Conservation (phyloP, 1,140 invertebrate species). For the Zaprionus tsacasi region DNA sequence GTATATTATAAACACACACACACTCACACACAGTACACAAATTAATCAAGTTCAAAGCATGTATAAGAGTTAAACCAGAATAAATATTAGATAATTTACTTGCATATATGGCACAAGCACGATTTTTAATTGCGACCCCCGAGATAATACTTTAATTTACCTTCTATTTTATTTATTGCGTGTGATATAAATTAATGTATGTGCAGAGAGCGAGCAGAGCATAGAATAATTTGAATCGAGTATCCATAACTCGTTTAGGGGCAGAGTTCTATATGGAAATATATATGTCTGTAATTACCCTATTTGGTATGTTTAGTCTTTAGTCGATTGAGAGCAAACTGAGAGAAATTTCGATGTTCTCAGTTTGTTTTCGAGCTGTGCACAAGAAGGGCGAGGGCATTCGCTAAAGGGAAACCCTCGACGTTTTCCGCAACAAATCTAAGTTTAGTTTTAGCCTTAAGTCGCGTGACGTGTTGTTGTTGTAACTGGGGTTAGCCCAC, state of each 20-base stretch:
- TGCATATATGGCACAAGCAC: constrained; percentile 21
- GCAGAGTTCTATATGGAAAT: constrained; percentile 40
- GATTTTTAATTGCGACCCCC: constrained; percentile 24
- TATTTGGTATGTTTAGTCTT: constrained; percentile 36
- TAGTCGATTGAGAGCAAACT: constrained; percentile 67
- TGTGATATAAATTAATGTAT: constrained; percentile 81
- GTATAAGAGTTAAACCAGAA: constrained; percentile 1
- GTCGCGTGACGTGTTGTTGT: constrained; percentile 22
- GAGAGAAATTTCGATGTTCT: constrained; percentile 27
- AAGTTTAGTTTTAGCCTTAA: constrained; percentile 15
- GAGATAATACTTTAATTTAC: constrained; percentile 33
- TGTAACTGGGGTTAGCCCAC: not conserved
- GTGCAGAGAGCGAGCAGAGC: constrained; percentile 25
- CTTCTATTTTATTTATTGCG: constrained; percentile 77
- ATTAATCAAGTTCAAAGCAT: constrained; percentile 40
- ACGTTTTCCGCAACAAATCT: constrained; percentile 4
- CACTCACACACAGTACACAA: constrained; percentile 7
- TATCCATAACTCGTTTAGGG: constrained; percentile 45
- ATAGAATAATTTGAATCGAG: constrained; percentile 50
- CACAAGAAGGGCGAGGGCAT: no score
- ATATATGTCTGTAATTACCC: constrained; percentile 22
- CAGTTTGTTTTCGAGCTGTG: constrained; percentile 68
- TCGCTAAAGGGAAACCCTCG: not conserved
- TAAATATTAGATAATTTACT: constrained; percentile 27
- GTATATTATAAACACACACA: constrained; percentile 31